phyloP scores from a whole-genome alignment of 2,797 vertebrate genomes.

The Microtus agrestis region DNA sequence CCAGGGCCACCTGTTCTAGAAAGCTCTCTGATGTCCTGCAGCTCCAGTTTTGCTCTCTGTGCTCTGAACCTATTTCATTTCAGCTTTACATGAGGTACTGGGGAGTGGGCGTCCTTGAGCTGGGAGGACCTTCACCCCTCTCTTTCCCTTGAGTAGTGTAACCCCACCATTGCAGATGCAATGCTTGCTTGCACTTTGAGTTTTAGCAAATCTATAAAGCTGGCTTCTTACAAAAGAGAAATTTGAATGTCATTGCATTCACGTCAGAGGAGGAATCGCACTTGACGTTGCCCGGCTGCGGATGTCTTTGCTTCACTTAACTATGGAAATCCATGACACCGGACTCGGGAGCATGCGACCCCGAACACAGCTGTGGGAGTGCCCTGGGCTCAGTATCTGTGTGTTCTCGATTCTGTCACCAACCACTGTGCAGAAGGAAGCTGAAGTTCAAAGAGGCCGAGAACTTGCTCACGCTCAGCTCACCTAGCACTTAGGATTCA shows the following conservation, averaged over 20 bases:
- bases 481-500: background rate
- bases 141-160: background rate
- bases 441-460: background rate
- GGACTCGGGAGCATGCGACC: no score
- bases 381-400: background rate
- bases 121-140: background rate
- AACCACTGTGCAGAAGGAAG: background rate
- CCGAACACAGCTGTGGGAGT: background rate
- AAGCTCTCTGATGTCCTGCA: background rate
- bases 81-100: background rate
- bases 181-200: background rate
- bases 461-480: background rate
- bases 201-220: slow-evolving; percentile 43
- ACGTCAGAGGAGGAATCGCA: background rate
- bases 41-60: background rate
- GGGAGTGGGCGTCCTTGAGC: background rate
- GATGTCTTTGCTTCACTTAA: background rate
- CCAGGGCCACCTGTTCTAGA: background rate
- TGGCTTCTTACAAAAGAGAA: slow-evolving; percentile 30
- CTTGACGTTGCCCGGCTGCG: background rate
- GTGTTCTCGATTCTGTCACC: background rate
- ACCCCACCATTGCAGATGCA: background rate
- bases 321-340: background rate
- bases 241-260: background rate
- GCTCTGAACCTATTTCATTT: background rate